Conservation (phyloP, 2,113 vertebrate genomes). For the Seriola aureovittata region DNA sequence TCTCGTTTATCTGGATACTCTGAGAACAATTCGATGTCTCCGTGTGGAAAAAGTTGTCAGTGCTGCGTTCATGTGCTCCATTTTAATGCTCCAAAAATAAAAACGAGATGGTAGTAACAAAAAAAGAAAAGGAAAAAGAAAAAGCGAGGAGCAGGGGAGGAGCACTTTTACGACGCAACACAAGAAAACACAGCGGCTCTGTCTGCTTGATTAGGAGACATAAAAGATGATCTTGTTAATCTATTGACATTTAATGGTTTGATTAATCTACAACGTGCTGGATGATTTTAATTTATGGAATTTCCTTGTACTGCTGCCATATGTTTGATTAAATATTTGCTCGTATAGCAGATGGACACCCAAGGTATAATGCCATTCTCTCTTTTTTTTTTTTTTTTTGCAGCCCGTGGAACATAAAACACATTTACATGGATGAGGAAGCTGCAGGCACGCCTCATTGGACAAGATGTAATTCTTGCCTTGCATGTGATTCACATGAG, state of each 20-base stretch:
- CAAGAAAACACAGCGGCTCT: background rate
- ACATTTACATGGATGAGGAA: constrained; percentile 39
- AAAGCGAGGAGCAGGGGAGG: background rate
- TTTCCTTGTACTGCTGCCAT: constrained; percentile 24
- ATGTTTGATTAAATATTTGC: constrained; percentile 36
- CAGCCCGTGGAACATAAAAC: constrained; percentile 30
- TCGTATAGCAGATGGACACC: constrained; percentile 51
- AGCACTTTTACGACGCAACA: background rate
- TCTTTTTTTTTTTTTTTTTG: background rate
- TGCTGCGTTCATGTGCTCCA: background rate
- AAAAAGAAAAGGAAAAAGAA: no score
- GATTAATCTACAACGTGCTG: constrained; percentile 12
- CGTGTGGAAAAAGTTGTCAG: background rate
- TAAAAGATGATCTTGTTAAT: constrained; percentile 29
- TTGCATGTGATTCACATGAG: constrained; percentile 36
- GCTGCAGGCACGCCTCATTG: constrained; percentile 6
- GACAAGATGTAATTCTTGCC: constrained; percentile 35
- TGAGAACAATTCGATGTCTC: background rate
- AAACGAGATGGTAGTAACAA: constrained; percentile 13
- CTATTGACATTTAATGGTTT: constrained; percentile 22
- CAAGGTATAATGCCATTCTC: constrained; percentile 6
- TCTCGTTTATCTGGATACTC: background rate
- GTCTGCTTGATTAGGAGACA: constrained; percentile 3
- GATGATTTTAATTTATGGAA: background rate
- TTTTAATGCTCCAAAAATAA: constrained; percentile 20